Evolutionary conservation across 2,888 invertebrate species (phyloP).

Genomic region (Sarcophaga caerulescens): DNA sequence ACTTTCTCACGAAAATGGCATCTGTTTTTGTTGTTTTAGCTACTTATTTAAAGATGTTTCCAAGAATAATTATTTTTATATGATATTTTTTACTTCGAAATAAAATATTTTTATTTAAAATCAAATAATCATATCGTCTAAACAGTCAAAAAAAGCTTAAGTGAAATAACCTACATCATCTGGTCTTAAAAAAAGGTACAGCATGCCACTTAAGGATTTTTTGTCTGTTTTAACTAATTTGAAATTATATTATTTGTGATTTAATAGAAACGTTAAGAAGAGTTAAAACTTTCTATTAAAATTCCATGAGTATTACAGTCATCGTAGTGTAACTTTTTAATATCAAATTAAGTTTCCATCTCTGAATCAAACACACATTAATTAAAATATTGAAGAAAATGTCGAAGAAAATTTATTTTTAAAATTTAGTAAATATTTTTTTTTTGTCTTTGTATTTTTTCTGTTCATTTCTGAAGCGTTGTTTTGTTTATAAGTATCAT

Average conservation of each 20-base stretch:
- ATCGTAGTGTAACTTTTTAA: too few species aligned
- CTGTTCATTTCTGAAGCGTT: slow-evolving; percentile 53
- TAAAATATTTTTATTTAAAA: slow-evolving; percentile 29
- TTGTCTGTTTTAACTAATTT: too few species aligned
- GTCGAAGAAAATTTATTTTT: slow-evolving; percentile 59
- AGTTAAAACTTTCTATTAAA: too few species aligned
- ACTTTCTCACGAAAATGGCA: slow-evolving; percentile 38
- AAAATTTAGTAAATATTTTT: slow-evolving; percentile 61
- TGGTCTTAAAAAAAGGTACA: too few species aligned
- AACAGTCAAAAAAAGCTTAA: background rate
- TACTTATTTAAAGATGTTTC: slow-evolving; percentile 32
- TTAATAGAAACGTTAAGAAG: too few species aligned
- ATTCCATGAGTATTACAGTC: too few species aligned
- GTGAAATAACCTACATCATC: too few species aligned
- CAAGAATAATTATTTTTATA: slow-evolving; percentile 37
- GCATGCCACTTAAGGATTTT: too few species aligned
- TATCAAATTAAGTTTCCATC: background rate
- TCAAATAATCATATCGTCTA: background rate
- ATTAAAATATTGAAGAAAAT: slow-evolving; percentile 64
- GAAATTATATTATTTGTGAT: too few species aligned
- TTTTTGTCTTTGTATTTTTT: slow-evolving; percentile 37
- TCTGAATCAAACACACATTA: slow-evolving; percentile 16
- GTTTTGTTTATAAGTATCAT: slow-evolving; percentile 49
- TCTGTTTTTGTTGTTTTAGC: slow-evolving; percentile 21
- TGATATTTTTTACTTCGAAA: slow-evolving; percentile 15